A percentile compares a stretch with the other conserved stretches of the same genome.
Conservation (phyloP, 2,888 invertebrate genomes). For the Steinernema carpocapsae region DNA sequence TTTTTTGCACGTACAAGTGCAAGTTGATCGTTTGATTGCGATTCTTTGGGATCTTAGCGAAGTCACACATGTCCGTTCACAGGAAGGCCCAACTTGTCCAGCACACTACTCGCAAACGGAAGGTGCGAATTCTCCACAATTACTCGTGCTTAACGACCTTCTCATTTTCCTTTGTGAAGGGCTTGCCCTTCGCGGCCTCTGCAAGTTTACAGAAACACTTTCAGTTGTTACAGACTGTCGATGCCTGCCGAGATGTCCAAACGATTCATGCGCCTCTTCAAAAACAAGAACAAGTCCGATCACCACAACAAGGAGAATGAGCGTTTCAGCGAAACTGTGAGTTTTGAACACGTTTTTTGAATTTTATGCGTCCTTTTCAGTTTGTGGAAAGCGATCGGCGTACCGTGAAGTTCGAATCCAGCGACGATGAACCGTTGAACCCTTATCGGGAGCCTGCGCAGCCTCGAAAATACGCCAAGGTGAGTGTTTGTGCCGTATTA, state of each 20-base stretch:
- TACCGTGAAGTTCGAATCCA: slow-evolving; percentile 13
- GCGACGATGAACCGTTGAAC: slow-evolving; percentile 15
- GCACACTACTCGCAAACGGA: neutral
- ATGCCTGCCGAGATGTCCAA: neutral
- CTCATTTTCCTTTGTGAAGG: slow-evolving; percentile 22
- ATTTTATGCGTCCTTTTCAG: neutral
- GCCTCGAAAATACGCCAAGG: slow-evolving; percentile 14
- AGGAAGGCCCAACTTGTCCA: no score
- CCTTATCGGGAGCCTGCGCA: slow-evolving; percentile 13
- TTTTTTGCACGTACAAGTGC: no score
- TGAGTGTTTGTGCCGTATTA: neutral
- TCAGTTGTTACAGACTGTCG: neutral
- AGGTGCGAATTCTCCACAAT: slow-evolving; percentile 30
- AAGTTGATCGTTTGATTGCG: no score
- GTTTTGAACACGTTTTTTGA: neutral
- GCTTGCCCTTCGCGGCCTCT: slow-evolving; percentile 30
- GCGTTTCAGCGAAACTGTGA: slow-evolving; percentile 18
- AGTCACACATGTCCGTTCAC: no score
- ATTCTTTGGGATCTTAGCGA: no score
- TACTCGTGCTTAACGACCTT: slow-evolving; percentile 19
- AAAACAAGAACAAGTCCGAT: slow-evolving; percentile 16
- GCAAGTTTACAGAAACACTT: neutral
- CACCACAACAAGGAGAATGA: slow-evolving; percentile 22
- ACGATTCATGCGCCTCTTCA: slow-evolving; percentile 27
- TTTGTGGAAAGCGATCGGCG: slow-evolving; percentile 18